Evolutionary conservation across 2,888 invertebrate genomes (phyloP).

Genomic region (Pseudococcus longispinus): DNA sequence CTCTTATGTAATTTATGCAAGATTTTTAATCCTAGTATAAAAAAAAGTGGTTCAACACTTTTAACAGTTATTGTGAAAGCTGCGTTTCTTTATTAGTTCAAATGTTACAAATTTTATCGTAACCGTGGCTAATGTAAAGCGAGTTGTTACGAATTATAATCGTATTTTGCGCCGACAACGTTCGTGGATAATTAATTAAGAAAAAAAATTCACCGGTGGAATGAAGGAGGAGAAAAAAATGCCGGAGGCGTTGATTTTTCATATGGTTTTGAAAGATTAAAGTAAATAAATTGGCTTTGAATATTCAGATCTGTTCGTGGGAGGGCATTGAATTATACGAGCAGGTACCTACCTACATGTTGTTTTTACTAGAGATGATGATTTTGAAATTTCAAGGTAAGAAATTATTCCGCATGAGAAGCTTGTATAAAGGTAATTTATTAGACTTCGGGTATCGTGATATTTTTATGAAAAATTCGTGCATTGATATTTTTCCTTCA

Average conservation of each 20-base stretch:
- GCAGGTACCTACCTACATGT: too few species aligned
- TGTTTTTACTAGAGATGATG: too few species aligned
- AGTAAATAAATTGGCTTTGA: too few species aligned
- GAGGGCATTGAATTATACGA: too few species aligned
- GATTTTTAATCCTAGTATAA: conserved; percentile 11
- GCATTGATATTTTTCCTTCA: too few species aligned
- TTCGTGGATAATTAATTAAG: background rate
- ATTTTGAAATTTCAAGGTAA: too few species aligned
- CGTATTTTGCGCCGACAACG: background rate
- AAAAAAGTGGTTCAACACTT: background rate
- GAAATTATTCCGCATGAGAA: too few species aligned
- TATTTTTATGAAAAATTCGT: too few species aligned
- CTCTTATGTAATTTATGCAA: conserved; percentile 11
- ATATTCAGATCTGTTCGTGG: too few species aligned
- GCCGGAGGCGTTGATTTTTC: background rate
- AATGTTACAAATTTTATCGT: background rate
- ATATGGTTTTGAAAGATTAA: background rate
- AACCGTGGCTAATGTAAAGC: background rate
- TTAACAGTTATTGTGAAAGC: background rate
- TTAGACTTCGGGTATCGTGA: too few species aligned
- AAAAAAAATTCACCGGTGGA: background rate
- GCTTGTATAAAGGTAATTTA: too few species aligned
- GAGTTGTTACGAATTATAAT: background rate
- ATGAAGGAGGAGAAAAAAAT: background rate
- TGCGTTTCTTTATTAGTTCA: background rate